phyloP scores from a whole-genome alignment of 2,113 vertebrate genomes.

The Pithys albifrons region DNA sequence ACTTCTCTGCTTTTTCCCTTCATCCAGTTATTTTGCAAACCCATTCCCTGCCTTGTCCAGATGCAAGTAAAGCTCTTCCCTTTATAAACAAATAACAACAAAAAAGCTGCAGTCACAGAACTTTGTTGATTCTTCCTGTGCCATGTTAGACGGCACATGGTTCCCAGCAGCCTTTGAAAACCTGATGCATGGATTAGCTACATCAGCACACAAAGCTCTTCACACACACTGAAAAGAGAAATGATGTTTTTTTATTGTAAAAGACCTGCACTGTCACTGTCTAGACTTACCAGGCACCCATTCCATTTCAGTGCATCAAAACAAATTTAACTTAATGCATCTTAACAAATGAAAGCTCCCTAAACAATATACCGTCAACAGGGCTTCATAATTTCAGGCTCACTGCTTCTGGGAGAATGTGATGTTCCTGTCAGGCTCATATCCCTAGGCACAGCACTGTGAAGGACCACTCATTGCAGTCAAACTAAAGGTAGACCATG shows the following conservation, averaged over 20 bases:
- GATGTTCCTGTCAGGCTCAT: background rate
- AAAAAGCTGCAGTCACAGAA: slow-evolving; percentile 17
- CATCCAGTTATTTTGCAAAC: background rate
- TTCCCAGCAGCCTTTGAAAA: slow-evolving; percentile 1
- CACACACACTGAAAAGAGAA: background rate
- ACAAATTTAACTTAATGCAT: slow-evolving; percentile 36
- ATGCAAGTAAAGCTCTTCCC: background rate
- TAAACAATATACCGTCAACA: slow-evolving; percentile 14
- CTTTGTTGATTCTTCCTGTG: background rate
- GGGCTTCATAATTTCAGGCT: background rate
- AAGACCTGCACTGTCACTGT: slow-evolving; percentile 16
- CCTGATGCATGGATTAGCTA: background rate
- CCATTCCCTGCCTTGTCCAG: background rate
- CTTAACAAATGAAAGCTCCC: slow-evolving; percentile 17
- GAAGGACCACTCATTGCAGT: background rate
- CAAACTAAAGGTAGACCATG: background rate
- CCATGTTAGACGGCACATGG: background rate
- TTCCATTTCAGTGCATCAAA: slow-evolving; percentile 39
- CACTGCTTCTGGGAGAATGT: background rate
- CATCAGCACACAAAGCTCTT: background rate
- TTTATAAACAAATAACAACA: slow-evolving; percentile 21
- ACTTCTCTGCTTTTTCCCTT: background rate
- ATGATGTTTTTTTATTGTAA: background rate
- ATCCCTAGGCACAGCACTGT: background rate
- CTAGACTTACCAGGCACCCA: slow-evolving; percentile 14